Conservation (phyloP, 2,888 invertebrate species). For the Drosophila pegasa region DNA sequence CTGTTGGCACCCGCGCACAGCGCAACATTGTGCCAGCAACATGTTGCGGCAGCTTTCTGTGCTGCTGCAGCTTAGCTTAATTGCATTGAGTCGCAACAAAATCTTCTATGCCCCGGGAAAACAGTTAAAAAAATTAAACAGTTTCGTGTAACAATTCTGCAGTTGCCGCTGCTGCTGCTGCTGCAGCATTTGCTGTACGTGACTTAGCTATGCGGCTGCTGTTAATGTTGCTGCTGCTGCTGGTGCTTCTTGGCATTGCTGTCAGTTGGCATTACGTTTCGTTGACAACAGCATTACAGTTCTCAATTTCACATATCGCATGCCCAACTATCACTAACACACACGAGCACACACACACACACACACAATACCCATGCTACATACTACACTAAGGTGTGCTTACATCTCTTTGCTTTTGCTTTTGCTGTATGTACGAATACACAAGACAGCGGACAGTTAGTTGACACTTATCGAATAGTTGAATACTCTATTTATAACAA, state of each 20-base stretch:
- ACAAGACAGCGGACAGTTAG: neutral
- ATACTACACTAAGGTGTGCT: slow-evolving; percentile 34
- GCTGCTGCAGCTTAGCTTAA: slow-evolving; percentile 6
- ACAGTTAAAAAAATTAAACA: slow-evolving; percentile 24
- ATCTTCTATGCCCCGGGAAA: slow-evolving; percentile 20
- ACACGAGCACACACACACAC: slow-evolving; percentile 27
- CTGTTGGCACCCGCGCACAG: slow-evolving; percentile 40
- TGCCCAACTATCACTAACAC: slow-evolving; percentile 62
- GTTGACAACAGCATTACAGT: slow-evolving; percentile 81
- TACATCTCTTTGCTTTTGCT: slow-evolving; percentile 18
- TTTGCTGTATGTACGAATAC: neutral
- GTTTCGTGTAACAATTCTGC: slow-evolving; percentile 8
- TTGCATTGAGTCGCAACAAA: slow-evolving; percentile 22
- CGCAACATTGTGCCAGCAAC: slow-evolving; percentile 55
- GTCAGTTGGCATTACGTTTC: slow-evolving; percentile 60
- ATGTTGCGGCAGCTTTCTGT: slow-evolving; percentile 37
- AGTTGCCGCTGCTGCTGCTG: slow-evolving; percentile 18
- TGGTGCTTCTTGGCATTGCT: slow-evolving; percentile 45
- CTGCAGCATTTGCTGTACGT: slow-evolving; percentile 33
- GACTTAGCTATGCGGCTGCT: slow-evolving; percentile 35
- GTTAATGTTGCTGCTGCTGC: slow-evolving; percentile 11
- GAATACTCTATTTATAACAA: neutral
- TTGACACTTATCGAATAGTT: too few relatives aligned
- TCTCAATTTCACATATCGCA: slow-evolving; percentile 78
- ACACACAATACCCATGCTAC: too few relatives aligned